Conservation (phyloP, 2,797 vertebrate species). For the Morus bassanus region DNA sequence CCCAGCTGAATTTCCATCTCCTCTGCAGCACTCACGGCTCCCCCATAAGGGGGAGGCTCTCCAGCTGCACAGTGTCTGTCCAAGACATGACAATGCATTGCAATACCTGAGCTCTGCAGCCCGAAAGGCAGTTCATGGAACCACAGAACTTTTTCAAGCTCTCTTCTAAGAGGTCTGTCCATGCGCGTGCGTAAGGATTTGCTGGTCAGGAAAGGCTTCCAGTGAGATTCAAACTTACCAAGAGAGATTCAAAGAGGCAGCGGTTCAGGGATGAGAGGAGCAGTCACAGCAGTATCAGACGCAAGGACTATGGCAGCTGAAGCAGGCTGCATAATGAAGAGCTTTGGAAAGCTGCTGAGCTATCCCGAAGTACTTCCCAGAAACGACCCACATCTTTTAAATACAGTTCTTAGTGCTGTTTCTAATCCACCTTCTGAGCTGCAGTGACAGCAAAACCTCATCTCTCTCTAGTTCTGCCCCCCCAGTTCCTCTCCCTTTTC, state of each 20-base stretch:
- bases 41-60: not conserved
- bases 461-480: not conserved
- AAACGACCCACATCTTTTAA: not conserved
- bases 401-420: not conserved
- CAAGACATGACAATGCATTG: not conserved
- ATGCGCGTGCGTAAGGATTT: not conserved
- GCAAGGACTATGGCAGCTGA: not conserved
- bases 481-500: not conserved
- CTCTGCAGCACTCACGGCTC: not conserved
- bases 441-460: not conserved
- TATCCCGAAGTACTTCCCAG: not conserved
- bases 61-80: not conserved
- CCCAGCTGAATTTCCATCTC: not conserved
- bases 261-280: not conserved
- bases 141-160: not conserved
- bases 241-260: not conserved
- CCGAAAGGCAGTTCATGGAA: not conserved
- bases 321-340: not conserved
- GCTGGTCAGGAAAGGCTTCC: not conserved
- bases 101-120: not conserved
- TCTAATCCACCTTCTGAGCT: not conserved
- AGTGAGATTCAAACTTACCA: not conserved
- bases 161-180: not conserved
- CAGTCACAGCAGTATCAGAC: not conserved
- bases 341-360: not conserved